Conservation (phyloP, 2,797 vertebrate species). For the Squalus acanthias region DNA sequence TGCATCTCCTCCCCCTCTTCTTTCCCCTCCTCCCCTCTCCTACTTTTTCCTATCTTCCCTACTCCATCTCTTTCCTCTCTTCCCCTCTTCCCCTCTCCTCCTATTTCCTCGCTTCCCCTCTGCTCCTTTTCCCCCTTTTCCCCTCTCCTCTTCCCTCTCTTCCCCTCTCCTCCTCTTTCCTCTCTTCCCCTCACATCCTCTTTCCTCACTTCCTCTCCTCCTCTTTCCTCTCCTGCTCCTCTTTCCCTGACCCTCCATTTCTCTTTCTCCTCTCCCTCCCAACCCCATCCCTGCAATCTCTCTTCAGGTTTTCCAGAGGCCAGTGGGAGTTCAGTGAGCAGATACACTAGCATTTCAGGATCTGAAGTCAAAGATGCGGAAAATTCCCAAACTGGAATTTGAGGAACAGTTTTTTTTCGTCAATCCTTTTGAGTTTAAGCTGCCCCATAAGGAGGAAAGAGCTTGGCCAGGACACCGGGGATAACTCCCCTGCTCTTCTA, state of each 20-base stretch:
- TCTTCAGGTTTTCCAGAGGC: too few relatives aligned
- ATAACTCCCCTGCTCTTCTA: too few relatives aligned
- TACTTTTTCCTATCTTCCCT: neutral
- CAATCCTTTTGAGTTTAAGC: too few relatives aligned
- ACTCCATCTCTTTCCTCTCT: neutral
- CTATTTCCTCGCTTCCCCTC: neutral
- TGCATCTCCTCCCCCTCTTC: accelerated
- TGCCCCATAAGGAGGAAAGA: too few relatives aligned
- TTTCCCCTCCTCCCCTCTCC: neutral
- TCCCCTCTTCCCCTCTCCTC: neutral
- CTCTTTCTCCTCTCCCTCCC: too few relatives aligned
- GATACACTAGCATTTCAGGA: neutral
- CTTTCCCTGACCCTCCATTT: too few relatives aligned
- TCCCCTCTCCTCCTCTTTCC: neutral
- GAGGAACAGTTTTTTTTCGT: neutral
- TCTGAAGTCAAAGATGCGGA: neutral
- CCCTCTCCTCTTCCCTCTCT: too few relatives aligned
- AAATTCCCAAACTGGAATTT: neutral
- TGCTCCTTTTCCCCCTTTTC: accelerated
- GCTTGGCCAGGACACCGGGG: too few relatives aligned
- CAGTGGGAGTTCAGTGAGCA: neutral
- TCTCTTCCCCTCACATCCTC: too few relatives aligned
- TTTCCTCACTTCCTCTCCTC: too few relatives aligned
- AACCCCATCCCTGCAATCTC: too few relatives aligned
- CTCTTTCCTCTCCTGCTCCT: too few relatives aligned